Conservation (phyloP, 2,888 invertebrate species). For the Erebia aethiops region DNA sequence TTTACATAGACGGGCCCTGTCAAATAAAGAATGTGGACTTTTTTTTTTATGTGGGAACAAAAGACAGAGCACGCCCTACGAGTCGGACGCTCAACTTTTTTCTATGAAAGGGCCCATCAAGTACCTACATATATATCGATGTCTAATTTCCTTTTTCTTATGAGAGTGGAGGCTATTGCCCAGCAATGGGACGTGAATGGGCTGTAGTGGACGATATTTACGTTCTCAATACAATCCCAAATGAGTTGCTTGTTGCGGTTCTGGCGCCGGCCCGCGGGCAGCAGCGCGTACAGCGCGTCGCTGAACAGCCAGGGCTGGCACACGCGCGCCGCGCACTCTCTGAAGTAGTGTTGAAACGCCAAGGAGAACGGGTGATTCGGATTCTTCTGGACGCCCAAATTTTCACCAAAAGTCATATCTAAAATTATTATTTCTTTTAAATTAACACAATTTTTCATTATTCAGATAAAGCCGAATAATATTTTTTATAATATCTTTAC, state of each 20-base stretch:
- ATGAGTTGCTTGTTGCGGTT: not conserved
- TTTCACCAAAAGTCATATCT: constrained; percentile 8
- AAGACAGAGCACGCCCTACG: no score
- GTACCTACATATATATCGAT: no score
- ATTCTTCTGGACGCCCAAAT: not conserved
- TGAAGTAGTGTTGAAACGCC: not conserved
- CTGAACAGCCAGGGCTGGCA: constrained; percentile 10
- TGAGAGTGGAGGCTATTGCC: no score
- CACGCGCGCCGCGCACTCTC: not conserved
- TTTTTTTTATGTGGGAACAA: no score
- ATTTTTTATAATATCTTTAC: constrained; percentile 38
- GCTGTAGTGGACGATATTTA: not conserved
- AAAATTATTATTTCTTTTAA: not conserved
- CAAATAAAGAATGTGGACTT: no score
- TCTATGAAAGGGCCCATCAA: no score
- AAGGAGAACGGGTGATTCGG: not conserved
- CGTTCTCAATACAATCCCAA: not conserved
- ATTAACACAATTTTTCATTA: not conserved
- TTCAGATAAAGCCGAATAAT: not conserved
- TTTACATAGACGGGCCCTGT: no score
- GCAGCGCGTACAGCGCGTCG: not conserved
- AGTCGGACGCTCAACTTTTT: no score
- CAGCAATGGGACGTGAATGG: no score
- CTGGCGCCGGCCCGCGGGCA: not conserved
- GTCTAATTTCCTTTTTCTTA: no score